Percentiles rank a stretch among this genome's conserved stretches.
phyloP scores from a whole-genome alignment of 2,797 vertebrate genomes.

The Tenualosa thibaudeaui region DNA sequence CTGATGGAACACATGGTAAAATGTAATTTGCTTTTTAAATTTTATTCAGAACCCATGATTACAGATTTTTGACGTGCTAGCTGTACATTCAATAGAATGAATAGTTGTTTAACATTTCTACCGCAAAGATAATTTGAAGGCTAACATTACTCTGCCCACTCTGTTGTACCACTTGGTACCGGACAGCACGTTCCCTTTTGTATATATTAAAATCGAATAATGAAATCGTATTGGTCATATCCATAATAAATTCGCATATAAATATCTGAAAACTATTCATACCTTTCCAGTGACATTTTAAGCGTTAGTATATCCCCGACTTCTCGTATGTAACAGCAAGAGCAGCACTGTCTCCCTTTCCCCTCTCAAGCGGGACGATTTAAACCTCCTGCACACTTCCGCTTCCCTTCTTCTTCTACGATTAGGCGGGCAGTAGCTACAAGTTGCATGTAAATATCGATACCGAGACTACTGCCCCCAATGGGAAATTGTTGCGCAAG shows the following conservation, averaged over 20 bases:
- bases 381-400: not conserved
- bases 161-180: not conserved
- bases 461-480: not conserved
- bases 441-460: not conserved
- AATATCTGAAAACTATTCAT: not conserved
- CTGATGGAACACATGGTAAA: not conserved
- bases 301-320: not conserved
- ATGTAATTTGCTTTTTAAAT: not conserved
- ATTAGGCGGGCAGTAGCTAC: not conserved
- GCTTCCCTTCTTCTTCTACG: conserved; percentile 24
- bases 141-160: not conserved
- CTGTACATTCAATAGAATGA: not conserved
- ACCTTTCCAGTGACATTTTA: conserved; percentile 13
- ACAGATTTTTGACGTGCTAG: not conserved
- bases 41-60: not conserved
- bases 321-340: not conserved
- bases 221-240: not conserved
- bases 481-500: not conserved
- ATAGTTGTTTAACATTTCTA: not conserved
- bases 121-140: not conserved
- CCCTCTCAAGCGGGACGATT: conserved; percentile 11
- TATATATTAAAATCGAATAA: not conserved
- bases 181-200: not conserved
- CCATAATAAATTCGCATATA: not conserved
- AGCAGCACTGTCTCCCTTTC: not conserved